These are phyloP conservation scores for Circaetus cinerascens DNA, from an alignment of 2,113 vertebrate species.

Conservation along the genomic window DNA sequence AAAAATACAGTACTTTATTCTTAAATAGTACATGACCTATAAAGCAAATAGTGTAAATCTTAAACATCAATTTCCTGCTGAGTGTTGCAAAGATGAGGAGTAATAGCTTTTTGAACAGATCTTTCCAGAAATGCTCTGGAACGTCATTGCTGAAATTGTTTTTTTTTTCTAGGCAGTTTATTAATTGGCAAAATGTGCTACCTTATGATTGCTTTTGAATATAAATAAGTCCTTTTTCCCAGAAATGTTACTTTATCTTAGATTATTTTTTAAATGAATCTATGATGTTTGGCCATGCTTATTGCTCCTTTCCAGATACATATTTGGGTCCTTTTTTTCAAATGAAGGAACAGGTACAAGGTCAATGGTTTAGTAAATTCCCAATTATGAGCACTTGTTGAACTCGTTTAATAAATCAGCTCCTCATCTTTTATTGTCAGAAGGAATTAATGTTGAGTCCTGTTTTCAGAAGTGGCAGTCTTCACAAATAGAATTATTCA, in stretches of 20 bases:
- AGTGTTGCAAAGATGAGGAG: not conserved
- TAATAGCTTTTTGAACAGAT: not conserved
- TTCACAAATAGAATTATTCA: not conserved
- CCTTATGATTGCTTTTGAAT: not conserved
- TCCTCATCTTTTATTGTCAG: not conserved
- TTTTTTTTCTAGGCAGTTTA: not conserved
- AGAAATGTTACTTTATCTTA: not conserved
- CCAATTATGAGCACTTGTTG: not conserved
- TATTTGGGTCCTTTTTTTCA: not conserved
- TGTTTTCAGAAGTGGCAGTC: not conserved
- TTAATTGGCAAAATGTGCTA: not conserved
- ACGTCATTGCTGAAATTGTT: not conserved
- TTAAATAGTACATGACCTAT: not conserved
- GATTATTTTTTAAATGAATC: not conserved
- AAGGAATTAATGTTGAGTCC: not conserved
- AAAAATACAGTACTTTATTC: not conserved
- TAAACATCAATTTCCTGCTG: not conserved
- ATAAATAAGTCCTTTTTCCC: not conserved
- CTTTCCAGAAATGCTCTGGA: not conserved
- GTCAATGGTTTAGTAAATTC: not conserved
- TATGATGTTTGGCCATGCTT: not conserved
- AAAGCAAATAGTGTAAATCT: not conserved
- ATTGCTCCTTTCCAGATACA: not conserved
- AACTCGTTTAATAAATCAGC: not conserved
- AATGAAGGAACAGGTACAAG: not conserved